These are phyloP conservation scores for Rhagoletis pomonella DNA, from an alignment of 1,140 invertebrate genomes.

Conservation along the genomic window DNA sequence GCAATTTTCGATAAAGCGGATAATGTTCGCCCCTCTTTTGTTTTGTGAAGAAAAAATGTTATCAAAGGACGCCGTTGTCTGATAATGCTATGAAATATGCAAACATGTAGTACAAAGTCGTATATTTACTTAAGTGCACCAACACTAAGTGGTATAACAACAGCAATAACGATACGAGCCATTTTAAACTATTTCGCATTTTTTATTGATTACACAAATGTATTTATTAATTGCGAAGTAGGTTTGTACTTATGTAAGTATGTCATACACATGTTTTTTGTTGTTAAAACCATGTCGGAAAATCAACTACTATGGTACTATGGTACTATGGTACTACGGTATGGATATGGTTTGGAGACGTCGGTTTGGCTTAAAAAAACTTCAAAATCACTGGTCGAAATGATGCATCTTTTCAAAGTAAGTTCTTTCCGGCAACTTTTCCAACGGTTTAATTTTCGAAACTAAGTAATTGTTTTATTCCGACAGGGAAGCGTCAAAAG, in stretches of 20 bases:
- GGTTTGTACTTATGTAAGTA: not conserved
- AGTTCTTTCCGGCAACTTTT: too few species aligned
- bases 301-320: too few species aligned
- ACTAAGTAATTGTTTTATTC: too few species aligned
- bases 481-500: too few species aligned
- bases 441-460: too few species aligned
- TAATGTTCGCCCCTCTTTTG: not conserved
- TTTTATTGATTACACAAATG: slow-evolving; percentile 15
- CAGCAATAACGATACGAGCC: not conserved
- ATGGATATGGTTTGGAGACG: too few species aligned
- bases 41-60: not conserved
- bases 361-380: too few species aligned
- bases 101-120: not conserved
- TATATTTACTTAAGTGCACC: not conserved
- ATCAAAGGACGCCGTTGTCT: not conserved
- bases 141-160: not conserved
- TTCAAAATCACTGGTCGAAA: too few species aligned
- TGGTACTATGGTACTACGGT: too few species aligned
- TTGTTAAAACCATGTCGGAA: not conserved
- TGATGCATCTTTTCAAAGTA: too few species aligned
- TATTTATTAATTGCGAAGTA: slow-evolving; percentile 1
- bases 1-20: not conserved
- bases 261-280: not conserved
- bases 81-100: not conserved
- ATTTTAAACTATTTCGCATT: slow-evolving; percentile 35